These are phyloP conservation scores for Bedellia somnulentella DNA, from an alignment of 2,888 invertebrate species.

Conservation along the genomic window DNA sequence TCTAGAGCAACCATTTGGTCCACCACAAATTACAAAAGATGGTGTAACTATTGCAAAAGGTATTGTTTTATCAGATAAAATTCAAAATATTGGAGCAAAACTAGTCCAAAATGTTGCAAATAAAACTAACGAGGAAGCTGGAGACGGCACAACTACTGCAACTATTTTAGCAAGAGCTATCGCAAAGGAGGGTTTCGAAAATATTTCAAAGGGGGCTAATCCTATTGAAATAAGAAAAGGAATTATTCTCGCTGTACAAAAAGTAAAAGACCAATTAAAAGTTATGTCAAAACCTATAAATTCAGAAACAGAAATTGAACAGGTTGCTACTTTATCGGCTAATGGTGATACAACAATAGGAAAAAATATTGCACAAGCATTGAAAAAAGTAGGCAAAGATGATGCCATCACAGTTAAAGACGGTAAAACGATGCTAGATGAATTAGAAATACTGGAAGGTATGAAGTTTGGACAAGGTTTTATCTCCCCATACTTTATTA, in stretches of 20 bases:
- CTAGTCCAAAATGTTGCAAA: constrained; percentile 99
- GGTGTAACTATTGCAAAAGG: constrained; percentile 99
- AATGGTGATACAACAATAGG: constrained; percentile 94
- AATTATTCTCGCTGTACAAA: constrained; percentile 94
- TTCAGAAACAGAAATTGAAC: constrained; percentile 96
- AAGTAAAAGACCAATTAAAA: constrained; percentile 81
- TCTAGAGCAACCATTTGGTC: constrained; percentile 96
- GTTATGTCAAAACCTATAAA: constrained; percentile 87
- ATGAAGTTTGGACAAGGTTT: constrained; percentile 99
- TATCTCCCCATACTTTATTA: constrained; percentile 98
- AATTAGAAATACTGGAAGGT: constrained; percentile 93
- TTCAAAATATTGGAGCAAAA: constrained; percentile 97
- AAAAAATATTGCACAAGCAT: constrained; percentile 90
- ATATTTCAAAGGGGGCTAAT: constrained; percentile 94
- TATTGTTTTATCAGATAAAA: constrained; percentile 95
- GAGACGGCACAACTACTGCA: constrained; percentile 98
- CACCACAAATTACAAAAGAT: constrained; percentile 99
- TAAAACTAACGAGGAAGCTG: constrained; percentile 98
- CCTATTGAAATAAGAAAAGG: constrained; percentile 90
- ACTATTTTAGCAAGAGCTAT: constrained; percentile 96
- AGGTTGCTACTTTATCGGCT: constrained; percentile 98
- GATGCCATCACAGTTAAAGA: constrained; percentile 99
- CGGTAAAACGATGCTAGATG: constrained; percentile 94
- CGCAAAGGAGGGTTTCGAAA: constrained; percentile 98
- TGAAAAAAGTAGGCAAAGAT: constrained; percentile 94